Conservation (phyloP, 2,888 invertebrate genomes). For the Punctoribates punctum region DNA sequence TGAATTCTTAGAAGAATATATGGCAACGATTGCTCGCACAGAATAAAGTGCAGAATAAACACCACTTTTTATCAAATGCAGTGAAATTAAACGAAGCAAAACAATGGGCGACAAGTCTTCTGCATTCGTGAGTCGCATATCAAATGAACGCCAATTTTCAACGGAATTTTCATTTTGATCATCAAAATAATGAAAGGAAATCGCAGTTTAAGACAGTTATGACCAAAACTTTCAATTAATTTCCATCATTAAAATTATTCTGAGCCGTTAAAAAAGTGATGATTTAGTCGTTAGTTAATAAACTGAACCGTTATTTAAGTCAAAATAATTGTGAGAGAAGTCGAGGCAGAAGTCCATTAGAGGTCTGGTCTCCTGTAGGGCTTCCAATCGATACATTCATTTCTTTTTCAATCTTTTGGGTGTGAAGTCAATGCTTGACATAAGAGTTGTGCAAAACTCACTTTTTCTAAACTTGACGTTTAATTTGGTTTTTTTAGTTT, state of each 20-base stretch:
- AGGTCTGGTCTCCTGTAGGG: background rate
- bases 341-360: background rate
- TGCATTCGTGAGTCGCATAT: conserved; percentile 19
- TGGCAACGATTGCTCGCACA: background rate
- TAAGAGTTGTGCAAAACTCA: background rate
- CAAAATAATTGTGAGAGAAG: background rate
- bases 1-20: too few species aligned
- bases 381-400: conserved; percentile 8
- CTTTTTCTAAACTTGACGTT: conserved; percentile 25
- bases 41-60: background rate
- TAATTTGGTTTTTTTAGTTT: conserved; percentile 6
- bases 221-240: background rate
- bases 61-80: background rate
- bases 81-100: conserved; percentile 4
- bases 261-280: background rate
- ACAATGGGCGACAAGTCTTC: conserved; percentile 26
- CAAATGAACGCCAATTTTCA: background rate
- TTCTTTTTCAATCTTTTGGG: conserved; percentile 10
- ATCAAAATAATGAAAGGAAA: conserved; percentile 20
- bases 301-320: background rate
- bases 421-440: conserved; percentile 16
- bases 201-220: background rate
- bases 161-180: background rate
- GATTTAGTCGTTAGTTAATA: background rate
- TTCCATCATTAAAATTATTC: background rate